Base-by-base conservation (phyloP, 2,797 vertebrate genomes). In the Macroramphosus scolopax region DNA sequence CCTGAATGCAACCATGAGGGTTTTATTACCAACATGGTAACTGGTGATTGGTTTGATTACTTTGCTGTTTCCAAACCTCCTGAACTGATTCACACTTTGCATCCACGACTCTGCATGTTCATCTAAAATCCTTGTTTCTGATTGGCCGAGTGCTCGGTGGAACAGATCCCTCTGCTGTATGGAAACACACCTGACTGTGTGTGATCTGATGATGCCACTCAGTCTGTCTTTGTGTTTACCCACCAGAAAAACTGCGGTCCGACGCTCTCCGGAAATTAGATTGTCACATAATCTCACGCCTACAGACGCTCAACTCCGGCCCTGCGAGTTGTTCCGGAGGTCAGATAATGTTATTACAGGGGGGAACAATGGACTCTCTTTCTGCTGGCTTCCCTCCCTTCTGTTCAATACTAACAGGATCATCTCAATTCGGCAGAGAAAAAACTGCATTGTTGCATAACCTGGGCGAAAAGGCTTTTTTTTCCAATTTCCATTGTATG, bases 301-400 rank as follows among this genome's bases (percentile, higher is more conserved):
- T 28, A 34, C 43, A 64, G 70, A 60, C 61, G 51, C 17, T 60
- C 40, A 36, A 41, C 44, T 5, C 1, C n/a, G n/a, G n/a, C n/a
- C n/a, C 43, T 18, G 11, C 3, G 40, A 60, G 43, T 45, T 17
- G 51, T 51, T 60, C 25, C 3, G 10, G 13, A 37, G 51, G 33
- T 65, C 43, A 57, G 50, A 52, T 42, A 38, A 70, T 47, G 25
- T 6, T 5, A 33, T 61, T 39, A 47, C 8, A 17, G 52, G 20
- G 17, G n/a, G 10, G 51, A 56, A 17, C 30, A 60, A 45, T 31
- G 15, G 3, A 16, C 26, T 51, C 40, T 38, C 17, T 20, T 25
- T 33, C 28, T 29, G 9, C 25, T 5, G 28, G 15, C 15, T 38
- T 33, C 30, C 12, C 22, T 15, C 10, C 17, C 12, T 13, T 29